These are phyloP conservation scores for Cheilosia scutellata DNA, from an alignment of 2,888 invertebrate species.

Conservation along the genomic window DNA sequence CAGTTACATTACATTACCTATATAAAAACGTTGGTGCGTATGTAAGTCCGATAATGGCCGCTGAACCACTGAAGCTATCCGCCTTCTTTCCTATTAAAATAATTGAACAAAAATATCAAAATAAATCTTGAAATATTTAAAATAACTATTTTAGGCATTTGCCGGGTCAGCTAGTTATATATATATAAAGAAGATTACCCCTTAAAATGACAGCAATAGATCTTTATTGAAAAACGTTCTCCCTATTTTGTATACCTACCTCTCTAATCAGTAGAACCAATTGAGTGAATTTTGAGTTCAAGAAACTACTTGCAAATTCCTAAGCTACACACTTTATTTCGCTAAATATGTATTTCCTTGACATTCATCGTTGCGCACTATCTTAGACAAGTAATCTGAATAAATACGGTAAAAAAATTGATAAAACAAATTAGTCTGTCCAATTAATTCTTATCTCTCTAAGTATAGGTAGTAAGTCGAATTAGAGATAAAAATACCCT, in stretches of 20 bases:
- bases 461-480: neutral
- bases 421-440: conserved; percentile 20
- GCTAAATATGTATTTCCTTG: neutral
- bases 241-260: neutral
- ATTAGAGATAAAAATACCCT: neutral
- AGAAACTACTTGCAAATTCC: conserved; percentile 1
- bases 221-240: too few relatives aligned
- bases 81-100: too few relatives aligned
- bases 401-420: neutral
- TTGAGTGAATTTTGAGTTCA: conserved; percentile 22
- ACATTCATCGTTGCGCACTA: neutral
- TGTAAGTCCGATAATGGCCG: too few relatives aligned
- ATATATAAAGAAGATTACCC: too few relatives aligned
- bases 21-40: too few relatives aligned
- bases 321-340: neutral
- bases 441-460: neutral
- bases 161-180: too few relatives aligned
- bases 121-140: too few relatives aligned
- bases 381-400: neutral
- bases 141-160: too few relatives aligned
- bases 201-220: too few relatives aligned
- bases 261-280: neutral
- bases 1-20: too few relatives aligned
- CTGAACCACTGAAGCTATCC: too few relatives aligned
- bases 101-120: too few relatives aligned